Conservation (phyloP, 2,797 vertebrate genomes). For the Acridotheres tristis region DNA sequence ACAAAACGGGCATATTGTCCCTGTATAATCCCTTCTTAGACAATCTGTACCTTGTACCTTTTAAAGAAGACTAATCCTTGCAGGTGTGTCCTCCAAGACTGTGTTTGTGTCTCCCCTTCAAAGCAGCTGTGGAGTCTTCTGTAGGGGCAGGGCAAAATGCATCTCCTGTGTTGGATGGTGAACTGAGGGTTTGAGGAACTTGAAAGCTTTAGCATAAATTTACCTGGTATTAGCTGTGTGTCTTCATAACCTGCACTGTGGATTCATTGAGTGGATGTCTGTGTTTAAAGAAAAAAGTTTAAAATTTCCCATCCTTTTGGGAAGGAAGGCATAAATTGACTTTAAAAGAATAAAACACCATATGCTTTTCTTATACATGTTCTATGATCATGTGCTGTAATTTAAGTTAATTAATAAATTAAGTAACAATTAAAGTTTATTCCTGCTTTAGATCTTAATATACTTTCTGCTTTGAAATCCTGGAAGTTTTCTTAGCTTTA, state of each 20-base stretch:
- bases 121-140: background rate
- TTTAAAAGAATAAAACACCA: background rate
- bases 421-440: background rate
- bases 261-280: background rate
- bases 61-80: constrained; percentile 38
- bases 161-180: background rate
- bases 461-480: background rate
- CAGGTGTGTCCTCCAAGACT: background rate
- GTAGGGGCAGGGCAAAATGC: background rate
- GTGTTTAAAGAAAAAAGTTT: background rate
- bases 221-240: background rate
- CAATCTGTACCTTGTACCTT: constrained; percentile 1
- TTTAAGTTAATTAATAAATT: background rate
- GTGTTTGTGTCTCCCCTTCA: background rate
- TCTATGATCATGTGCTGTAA: background rate
- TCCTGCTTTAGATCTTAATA: background rate
- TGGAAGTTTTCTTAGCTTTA: background rate
- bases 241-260: background rate
- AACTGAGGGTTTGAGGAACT: background rate
- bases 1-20: background rate
- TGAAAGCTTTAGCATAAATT: background rate
- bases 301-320: background rate
- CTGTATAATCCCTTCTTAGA: constrained; percentile 47
- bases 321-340: background rate
- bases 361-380: background rate